phyloP scores from a whole-genome alignment of 2,797 vertebrate species.

The Danio kyathit region DNA sequence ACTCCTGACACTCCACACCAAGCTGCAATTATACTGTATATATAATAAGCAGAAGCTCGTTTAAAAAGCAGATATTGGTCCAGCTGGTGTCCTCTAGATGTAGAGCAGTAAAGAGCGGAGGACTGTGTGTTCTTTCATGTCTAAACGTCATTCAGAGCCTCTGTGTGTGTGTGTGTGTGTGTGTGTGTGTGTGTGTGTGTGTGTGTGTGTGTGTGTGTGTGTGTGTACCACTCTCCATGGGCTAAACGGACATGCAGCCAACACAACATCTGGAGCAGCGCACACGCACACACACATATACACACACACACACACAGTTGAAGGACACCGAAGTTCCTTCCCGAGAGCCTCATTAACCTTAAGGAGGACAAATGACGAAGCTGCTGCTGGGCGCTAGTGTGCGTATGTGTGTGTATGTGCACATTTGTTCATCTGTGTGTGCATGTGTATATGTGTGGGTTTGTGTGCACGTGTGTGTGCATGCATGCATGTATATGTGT shows the following conservation, averaged over 20 bases:
- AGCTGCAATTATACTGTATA: too few species aligned
- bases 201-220: too few species aligned
- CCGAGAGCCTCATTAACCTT: not conserved
- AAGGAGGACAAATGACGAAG: conserved; percentile 4
- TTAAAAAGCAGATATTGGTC: not conserved
- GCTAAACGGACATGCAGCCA: conserved; percentile 15
- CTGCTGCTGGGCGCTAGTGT: not conserved
- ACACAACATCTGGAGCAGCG: conserved; percentile 34
- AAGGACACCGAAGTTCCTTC: not conserved
- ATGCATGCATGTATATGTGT: too few species aligned
- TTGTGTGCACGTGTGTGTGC: too few species aligned
- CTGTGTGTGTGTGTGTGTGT: too few species aligned
- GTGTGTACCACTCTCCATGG: not conserved
- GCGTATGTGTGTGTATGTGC: not conserved
- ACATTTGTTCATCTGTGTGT: too few species aligned
- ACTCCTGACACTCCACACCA: too few species aligned
- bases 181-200: too few species aligned
- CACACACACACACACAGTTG: not conserved
- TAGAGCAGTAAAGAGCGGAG: not conserved
- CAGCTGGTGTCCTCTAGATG: not conserved
- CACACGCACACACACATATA: too few species aligned
- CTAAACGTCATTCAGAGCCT: conserved; percentile 1
- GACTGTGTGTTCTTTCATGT: not conserved
- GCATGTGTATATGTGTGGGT: too few species aligned
- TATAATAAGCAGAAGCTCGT: too few species aligned